phyloP scores from a whole-genome alignment of 2,888 invertebrate species.

The Drosophila vallismaia region DNA sequence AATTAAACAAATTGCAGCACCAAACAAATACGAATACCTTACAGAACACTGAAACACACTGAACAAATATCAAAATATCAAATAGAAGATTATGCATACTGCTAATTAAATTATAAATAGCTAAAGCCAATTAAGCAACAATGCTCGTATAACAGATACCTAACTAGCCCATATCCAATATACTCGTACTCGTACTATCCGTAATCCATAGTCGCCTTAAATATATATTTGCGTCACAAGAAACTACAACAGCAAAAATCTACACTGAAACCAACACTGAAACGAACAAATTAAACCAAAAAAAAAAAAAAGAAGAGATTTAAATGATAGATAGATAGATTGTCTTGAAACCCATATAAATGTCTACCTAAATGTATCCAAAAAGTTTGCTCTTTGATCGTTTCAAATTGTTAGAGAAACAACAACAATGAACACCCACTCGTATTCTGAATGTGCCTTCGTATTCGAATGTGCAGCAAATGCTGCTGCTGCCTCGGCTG shows the following conservation, averaged over 20 bases:
- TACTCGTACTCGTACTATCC: slow-evolving; percentile 2
- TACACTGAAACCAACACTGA: slow-evolving; percentile 17
- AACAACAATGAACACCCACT: slow-evolving; percentile 39
- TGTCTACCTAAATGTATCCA: slow-evolving; percentile 64
- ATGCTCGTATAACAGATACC: slow-evolving; percentile 64
- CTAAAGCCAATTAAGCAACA: slow-evolving; percentile 53
- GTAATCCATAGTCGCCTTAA: slow-evolving; percentile 47
- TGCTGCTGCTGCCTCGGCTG: slow-evolving; percentile 54
- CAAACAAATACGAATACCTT: slow-evolving; percentile 43
- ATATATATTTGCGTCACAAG: slow-evolving; percentile 62
- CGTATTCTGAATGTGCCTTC: slow-evolving; percentile 58
- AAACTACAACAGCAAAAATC: slow-evolving; percentile 14
- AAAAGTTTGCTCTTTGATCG: slow-evolving; percentile 50
- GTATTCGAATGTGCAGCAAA: slow-evolving; percentile 43
- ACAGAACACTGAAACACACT: slow-evolving; percentile 45
- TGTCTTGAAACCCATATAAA: slow-evolving; percentile 45
- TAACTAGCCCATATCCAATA: slow-evolving; percentile 36
- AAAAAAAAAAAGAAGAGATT: slow-evolving; percentile 32
- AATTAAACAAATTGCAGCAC: slow-evolving; percentile 43
- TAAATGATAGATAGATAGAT: slow-evolving; percentile 36
- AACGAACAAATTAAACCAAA: slow-evolving; percentile 39
- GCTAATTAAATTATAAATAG: slow-evolving; percentile 69
- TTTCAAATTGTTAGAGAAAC: slow-evolving; percentile 28
- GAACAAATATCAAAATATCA: slow-evolving; percentile 47
- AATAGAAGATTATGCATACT: slow-evolving; percentile 54